Conservation (phyloP, 2,797 vertebrate species). For the Phrynocephalus forsythii region DNA sequence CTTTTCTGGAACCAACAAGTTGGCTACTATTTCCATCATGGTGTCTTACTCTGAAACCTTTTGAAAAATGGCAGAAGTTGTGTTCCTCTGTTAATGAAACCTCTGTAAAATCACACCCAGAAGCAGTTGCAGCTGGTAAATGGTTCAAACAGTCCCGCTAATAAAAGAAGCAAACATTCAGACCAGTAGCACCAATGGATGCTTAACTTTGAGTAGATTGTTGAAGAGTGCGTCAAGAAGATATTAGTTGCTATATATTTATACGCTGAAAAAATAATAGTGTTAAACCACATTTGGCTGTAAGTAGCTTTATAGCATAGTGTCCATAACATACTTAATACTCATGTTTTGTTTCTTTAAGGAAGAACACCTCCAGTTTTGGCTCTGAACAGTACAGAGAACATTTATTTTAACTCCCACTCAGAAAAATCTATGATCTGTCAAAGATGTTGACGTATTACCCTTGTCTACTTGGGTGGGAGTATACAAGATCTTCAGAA, state of each 20-base stretch:
- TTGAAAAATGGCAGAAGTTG: neutral
- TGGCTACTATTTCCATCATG: neutral
- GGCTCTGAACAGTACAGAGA: neutral
- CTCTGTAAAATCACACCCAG: neutral
- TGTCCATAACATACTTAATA: neutral
- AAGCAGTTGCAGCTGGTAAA: neutral
- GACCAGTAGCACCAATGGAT: neutral
- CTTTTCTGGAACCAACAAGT: neutral
- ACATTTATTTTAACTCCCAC: slow-evolving; percentile 26
- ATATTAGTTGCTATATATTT: slow-evolving; percentile 19
- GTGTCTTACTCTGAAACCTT: neutral
- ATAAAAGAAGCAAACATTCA: neutral
- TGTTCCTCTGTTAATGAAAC: neutral
- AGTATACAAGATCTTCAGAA: slow-evolving; percentile 40
- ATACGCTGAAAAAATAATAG: neutral
- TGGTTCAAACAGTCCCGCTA: neutral
- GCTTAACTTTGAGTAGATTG: neutral
- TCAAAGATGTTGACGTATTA: slow-evolving; percentile 35
- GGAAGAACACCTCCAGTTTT: neutral
- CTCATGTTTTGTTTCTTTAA: neutral
- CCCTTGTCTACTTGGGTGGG: slow-evolving; percentile 33
- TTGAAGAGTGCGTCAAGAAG: slow-evolving; percentile 4
- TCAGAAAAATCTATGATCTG: slow-evolving; percentile 43
- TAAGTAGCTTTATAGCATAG: neutral
- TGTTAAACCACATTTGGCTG: neutral